Conservation (phyloP, 2,888 invertebrate genomes). For the Palloptera scutellata region DNA sequence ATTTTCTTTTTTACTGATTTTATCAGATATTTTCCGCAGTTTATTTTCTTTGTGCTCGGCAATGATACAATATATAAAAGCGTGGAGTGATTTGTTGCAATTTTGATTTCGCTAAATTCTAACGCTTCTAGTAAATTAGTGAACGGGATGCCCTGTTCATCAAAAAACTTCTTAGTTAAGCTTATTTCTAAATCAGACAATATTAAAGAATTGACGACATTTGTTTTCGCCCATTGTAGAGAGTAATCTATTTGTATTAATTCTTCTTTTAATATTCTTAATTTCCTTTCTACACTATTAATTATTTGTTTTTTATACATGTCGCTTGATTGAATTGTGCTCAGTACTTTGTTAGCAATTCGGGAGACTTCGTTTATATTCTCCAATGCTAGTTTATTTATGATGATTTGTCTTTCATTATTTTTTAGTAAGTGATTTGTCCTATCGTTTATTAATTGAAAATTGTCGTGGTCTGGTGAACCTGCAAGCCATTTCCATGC, state of each 20-base stretch:
- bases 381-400: not conserved
- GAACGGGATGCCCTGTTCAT: conserved; percentile 17
- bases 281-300: conserved; percentile 6
- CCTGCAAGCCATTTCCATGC: conserved; percentile 26
- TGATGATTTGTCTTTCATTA: conserved; percentile 11
- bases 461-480: conserved; percentile 24
- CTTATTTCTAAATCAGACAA: conserved; percentile 9
- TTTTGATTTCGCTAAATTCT: conserved; percentile 14
- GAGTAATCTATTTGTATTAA: conserved; percentile 13
- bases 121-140: too few species aligned
- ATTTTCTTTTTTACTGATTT: conserved; percentile 11
- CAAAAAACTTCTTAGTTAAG: conserved; percentile 13
- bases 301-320: conserved; percentile 9
- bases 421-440: conserved; percentile 24
- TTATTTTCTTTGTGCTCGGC: conserved; percentile 8
- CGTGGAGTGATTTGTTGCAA: conserved; percentile 6
- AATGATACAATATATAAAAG: conserved; percentile 11
- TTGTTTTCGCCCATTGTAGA: conserved; percentile 10
- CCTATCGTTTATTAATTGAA: conserved; percentile 18
- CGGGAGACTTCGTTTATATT: conserved; percentile 1
- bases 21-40: conserved; percentile 7
- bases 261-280: conserved; percentile 14
- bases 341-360: conserved; percentile 8
- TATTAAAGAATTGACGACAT: conserved; percentile 13
- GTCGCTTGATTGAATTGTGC: conserved; percentile 5